Conservation (phyloP, 2,888 invertebrate genomes). For the Erebia aethiops region DNA sequence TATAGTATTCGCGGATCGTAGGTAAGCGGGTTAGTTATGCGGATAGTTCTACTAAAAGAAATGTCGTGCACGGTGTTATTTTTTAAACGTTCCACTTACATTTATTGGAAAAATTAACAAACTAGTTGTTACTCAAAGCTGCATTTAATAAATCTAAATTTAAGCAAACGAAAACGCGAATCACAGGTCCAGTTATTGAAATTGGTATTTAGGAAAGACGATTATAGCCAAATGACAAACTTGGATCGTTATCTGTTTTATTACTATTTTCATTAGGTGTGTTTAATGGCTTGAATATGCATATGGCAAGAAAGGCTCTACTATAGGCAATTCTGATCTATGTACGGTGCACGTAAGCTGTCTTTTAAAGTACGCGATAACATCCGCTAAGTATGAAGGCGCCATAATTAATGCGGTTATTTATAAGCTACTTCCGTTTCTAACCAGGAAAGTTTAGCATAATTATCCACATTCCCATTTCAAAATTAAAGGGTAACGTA, state of each 20-base stretch:
- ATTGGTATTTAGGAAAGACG: too few species aligned
- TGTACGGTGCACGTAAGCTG: constrained; percentile 8
- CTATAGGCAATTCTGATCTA: constrained; percentile 3
- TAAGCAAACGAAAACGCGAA: too few species aligned
- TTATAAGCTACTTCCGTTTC: constrained; percentile 34
- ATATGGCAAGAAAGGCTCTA: neutral
- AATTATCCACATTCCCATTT: too few species aligned
- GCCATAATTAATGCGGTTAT: constrained; percentile 26
- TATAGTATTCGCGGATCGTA: constrained; percentile 34
- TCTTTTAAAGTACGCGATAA: constrained; percentile 25
- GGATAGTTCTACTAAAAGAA: constrained; percentile 28
- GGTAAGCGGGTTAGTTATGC: constrained; percentile 31
- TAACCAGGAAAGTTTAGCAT: constrained; percentile 20
- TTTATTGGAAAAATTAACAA: too few species aligned
- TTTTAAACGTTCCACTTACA: neutral
- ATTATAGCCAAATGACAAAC: too few species aligned
- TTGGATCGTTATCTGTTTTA: too few species aligned
- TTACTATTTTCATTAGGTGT: too few species aligned
- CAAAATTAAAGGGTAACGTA: too few species aligned
- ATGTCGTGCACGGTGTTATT: neutral
- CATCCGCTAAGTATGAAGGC: constrained; percentile 32
- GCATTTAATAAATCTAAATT: too few species aligned
- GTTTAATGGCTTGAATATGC: too few species aligned
- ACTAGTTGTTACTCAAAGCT: too few species aligned
- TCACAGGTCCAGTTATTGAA: too few species aligned